Evolutionary conservation across 1,140 invertebrate genomes (phyloP).

Genomic region (Scaptomyza pallida): DNA sequence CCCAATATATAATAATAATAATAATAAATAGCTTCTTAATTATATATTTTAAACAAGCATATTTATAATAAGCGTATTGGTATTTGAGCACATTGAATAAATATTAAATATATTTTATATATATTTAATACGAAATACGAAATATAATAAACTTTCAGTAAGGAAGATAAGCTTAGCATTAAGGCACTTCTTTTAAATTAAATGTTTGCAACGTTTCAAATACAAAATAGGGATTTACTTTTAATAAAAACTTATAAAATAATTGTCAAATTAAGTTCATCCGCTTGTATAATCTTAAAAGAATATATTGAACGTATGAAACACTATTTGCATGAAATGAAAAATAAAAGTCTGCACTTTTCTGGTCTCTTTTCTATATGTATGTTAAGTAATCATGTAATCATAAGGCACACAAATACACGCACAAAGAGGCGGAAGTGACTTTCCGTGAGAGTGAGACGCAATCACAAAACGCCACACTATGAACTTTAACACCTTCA

Average conservation of each 20-base stretch:
- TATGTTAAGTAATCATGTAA: slow-evolving; percentile 64
- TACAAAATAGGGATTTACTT: slow-evolving; percentile 13
- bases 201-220: too few species aligned
- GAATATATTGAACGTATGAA: slow-evolving; percentile 5
- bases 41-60: too few species aligned
- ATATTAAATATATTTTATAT: too few species aligned
- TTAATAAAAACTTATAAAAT: background rate
- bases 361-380: slow-evolving; percentile 44
- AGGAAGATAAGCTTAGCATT: too few species aligned
- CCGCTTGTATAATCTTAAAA: slow-evolving; percentile 9
- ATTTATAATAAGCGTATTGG: too few species aligned
- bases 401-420: slow-evolving; percentile 34
- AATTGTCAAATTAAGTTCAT: too few species aligned
- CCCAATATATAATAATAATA: too few species aligned
- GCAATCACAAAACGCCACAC: slow-evolving; percentile 53
- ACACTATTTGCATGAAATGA: slow-evolving; percentile 55
- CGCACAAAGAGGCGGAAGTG: background rate
- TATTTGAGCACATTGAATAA: too few species aligned
- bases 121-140: too few species aligned
- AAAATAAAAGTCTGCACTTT: slow-evolving; percentile 42
- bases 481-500: slow-evolving; percentile 82
- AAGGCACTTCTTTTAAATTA: too few species aligned
- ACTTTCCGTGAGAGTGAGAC: background rate
- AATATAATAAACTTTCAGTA: too few species aligned
- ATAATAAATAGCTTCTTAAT: too few species aligned